Evolutionary conservation across 2,888 invertebrate species (phyloP).

Genomic region (Cantharis nigra): DNA sequence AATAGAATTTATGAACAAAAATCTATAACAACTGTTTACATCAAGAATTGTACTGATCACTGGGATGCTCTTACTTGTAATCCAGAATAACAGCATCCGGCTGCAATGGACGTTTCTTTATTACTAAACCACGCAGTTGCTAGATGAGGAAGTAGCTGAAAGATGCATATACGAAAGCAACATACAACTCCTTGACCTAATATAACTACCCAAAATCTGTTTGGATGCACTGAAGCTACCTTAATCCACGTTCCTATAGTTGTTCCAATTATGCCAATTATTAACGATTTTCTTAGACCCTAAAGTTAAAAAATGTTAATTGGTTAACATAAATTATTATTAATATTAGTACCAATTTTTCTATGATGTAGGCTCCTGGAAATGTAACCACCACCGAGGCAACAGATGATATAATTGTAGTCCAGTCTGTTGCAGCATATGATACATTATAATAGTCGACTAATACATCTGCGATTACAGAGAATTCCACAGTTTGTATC

Average conservation of each 20-base stretch:
- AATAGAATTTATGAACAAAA: background rate
- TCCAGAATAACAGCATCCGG: background rate
- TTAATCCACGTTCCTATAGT: background rate
- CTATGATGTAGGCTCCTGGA: background rate
- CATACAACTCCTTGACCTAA: background rate
- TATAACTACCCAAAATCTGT: background rate
- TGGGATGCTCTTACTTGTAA: background rate
- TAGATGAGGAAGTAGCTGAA: background rate
- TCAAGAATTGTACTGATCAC: background rate
- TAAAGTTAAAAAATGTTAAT: too few relatives aligned
- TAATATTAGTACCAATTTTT: background rate
- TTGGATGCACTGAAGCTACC: background rate
- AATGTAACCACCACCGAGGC: background rate
- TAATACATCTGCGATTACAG: background rate
- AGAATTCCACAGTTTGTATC: background rate
- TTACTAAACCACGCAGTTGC: background rate
- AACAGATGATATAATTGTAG: background rate
- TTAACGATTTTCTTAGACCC: background rate
- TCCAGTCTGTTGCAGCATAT: background rate
- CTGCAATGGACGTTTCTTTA: background rate
- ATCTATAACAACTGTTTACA: too few relatives aligned
- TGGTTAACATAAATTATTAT: too few relatives aligned
- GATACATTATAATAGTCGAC: background rate
- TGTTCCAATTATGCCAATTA: background rate
- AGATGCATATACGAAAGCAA: background rate